Evolutionary conservation across 2,888 invertebrate genomes (phyloP).

Genomic region (Agonopterix alstromeriana): DNA sequence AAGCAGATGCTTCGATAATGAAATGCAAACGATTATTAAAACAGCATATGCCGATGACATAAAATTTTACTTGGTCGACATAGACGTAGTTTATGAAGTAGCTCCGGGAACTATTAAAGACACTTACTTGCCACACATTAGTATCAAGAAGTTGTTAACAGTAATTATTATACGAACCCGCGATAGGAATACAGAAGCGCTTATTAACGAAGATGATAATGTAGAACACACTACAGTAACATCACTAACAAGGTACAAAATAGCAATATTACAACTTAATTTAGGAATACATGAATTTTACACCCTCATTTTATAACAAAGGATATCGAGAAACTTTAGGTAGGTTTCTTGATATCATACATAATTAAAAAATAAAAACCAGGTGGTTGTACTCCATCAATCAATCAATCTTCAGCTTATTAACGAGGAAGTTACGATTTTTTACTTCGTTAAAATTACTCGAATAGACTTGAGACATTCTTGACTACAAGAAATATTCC

Average conservation of each 20-base stretch:
- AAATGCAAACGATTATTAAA: conserved; percentile 14
- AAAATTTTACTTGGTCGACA: conserved; percentile 5
- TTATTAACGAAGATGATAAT: conserved; percentile 16
- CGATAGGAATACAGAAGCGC: conserved; percentile 23
- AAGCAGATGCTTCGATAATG: conserved; percentile 17
- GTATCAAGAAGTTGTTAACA: conserved; percentile 25
- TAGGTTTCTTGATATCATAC: too few species aligned
- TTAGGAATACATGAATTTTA: too few species aligned
- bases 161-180: conserved; percentile 24
- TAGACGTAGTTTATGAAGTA: conserved; percentile 6
- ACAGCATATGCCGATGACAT: conserved; percentile 7
- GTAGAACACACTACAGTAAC: conserved; percentile 9
- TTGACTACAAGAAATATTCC: too few species aligned
- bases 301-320: too few species aligned
- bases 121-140: conserved; percentile 22
- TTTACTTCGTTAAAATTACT: too few species aligned
- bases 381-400: too few species aligned
- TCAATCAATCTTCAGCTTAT: too few species aligned
- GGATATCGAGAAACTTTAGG: too few species aligned
- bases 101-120: conserved; percentile 20
- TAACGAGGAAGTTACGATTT: too few species aligned
- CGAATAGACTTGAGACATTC: too few species aligned
- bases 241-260: not conserved
- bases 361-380: too few species aligned
- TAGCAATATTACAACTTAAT: too few species aligned